These are phyloP conservation scores for Sminthurides aquaticus DNA, from an alignment of 2,888 invertebrate genomes.

Conservation along the genomic window DNA sequence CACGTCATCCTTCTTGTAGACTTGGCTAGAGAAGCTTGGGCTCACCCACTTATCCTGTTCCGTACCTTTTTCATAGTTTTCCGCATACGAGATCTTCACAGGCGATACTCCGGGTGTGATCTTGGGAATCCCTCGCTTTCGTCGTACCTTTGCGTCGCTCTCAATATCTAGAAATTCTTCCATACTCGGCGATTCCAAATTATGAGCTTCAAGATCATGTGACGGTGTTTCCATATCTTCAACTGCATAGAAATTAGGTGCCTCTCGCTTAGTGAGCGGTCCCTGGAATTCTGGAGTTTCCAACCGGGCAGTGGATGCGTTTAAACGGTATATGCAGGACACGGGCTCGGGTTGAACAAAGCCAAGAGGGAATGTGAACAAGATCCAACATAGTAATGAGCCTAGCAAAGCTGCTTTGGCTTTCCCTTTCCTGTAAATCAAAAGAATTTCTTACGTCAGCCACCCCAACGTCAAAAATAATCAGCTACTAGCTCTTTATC, in stretches of 20 bases:
- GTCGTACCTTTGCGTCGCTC: background rate
- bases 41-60: slow-evolving; percentile 70
- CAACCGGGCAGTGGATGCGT: slow-evolving; percentile 55
- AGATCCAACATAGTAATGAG: slow-evolving; percentile 88
- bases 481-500: background rate
- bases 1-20: slow-evolving; percentile 79
- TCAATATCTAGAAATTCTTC: background rate
- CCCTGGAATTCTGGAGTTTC: slow-evolving; percentile 33
- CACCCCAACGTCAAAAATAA: background rate
- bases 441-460: slow-evolving; percentile 12
- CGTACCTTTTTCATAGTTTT: slow-evolving; percentile 61
- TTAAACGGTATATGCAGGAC: slow-evolving; percentile 64
- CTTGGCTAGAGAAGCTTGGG: slow-evolving; percentile 86
- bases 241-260: slow-evolving; percentile 18
- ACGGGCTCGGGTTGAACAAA: slow-evolving; percentile 91
- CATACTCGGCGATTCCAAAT: background rate
- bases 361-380: slow-evolving; percentile 91
- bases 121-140: slow-evolving; percentile 47
- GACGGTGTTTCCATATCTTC: background rate
- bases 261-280: slow-evolving; percentile 29
- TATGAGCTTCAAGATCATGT: background rate
- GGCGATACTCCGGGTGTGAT: slow-evolving; percentile 59
- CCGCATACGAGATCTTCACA: slow-evolving; percentile 64
- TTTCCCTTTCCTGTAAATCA: slow-evolving; percentile 23
- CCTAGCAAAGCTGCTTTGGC: slow-evolving; percentile 76